Percentiles rank a stretch among this genome's conserved stretches.
Evolutionary conservation across 2,797 vertebrate species (phyloP).

Genomic region (Tragopan temminckii): DNA sequence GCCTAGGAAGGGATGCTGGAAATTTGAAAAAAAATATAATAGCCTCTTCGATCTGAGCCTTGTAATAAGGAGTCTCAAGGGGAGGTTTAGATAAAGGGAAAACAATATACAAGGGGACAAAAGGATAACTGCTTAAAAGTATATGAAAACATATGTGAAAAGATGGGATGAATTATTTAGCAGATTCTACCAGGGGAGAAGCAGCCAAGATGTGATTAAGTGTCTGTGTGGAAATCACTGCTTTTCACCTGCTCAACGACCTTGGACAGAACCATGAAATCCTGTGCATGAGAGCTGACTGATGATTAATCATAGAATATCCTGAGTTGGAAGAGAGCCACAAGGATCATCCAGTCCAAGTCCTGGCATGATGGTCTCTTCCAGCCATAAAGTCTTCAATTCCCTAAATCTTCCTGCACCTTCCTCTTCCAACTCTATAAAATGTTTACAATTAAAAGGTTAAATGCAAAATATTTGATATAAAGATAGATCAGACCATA

Average conservation of each 20-base stretch:
- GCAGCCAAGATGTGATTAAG: slow-evolving; percentile 29
- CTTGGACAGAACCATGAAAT: slow-evolving; percentile 26
- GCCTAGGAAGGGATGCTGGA: neutral
- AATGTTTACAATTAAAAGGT: neutral
- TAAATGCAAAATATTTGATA: neutral
- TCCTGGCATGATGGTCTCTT: neutral
- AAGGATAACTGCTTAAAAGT: neutral
- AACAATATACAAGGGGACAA: neutral
- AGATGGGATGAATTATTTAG: slow-evolving; percentile 50
- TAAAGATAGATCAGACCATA: neutral
- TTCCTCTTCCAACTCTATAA: neutral
- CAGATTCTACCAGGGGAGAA: slow-evolving; percentile 24
- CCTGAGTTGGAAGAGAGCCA: no score
- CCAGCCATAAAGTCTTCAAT: neutral
- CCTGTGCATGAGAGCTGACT: neutral
- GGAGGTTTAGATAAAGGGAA: slow-evolving; percentile 29
- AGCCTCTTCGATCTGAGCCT: neutral
- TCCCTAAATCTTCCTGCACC: neutral
- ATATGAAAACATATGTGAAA: neutral
- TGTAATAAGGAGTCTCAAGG: neutral
- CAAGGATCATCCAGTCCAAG: no score
- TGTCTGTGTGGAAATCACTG: slow-evolving; percentile 54
- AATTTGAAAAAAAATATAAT: neutral
- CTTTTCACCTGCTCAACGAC: slow-evolving; percentile 27
- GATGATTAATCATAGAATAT: neutral